phyloP scores from a whole-genome alignment of 2,888 invertebrate species.

The Pheosia tremula region DNA sequence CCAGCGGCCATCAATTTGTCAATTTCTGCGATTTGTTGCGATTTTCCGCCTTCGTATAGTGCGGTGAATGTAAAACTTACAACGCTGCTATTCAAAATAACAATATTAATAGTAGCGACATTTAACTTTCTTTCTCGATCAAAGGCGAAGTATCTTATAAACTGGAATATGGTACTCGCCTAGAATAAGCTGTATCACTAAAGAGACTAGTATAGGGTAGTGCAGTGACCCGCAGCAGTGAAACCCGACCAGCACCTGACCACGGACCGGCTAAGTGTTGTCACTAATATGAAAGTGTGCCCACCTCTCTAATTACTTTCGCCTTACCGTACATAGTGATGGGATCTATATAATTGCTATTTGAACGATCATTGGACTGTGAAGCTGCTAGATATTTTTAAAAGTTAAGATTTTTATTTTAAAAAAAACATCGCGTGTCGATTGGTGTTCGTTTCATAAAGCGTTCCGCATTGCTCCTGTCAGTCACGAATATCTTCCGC shows the following conservation, averaged over 20 bases:
- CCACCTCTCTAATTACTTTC: conserved; percentile 68
- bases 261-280: conserved; percentile 49
- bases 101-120: neutral
- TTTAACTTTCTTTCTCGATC: conserved; percentile 2
- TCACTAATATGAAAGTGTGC: conserved; percentile 67
- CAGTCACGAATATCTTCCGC: conserved; percentile 47
- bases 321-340: conserved; percentile 51
- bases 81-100: neutral
- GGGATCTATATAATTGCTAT: conserved; percentile 34
- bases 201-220: conserved; percentile 35
- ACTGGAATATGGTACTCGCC: conserved; percentile 11
- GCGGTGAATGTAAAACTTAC: conserved; percentile 3
- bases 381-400: conserved; percentile 21
- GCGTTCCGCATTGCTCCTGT: conserved; percentile 47
- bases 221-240: conserved; percentile 73
- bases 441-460: conserved; percentile 40
- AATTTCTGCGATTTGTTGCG: conserved; percentile 46
- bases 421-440: conserved; percentile 48
- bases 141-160: neutral
- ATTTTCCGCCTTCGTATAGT: conserved; percentile 41
- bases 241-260: conserved; percentile 66
- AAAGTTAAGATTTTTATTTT: conserved; percentile 2
- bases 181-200: conserved; percentile 13
- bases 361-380: conserved; percentile 15
- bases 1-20: conserved; percentile 67